Evolutionary conservation across 2,113 vertebrate genomes (phyloP), one percentile per base, ranked within the genome.

Genomic region (Sinocyclocheilus anophthalmus): DNA sequence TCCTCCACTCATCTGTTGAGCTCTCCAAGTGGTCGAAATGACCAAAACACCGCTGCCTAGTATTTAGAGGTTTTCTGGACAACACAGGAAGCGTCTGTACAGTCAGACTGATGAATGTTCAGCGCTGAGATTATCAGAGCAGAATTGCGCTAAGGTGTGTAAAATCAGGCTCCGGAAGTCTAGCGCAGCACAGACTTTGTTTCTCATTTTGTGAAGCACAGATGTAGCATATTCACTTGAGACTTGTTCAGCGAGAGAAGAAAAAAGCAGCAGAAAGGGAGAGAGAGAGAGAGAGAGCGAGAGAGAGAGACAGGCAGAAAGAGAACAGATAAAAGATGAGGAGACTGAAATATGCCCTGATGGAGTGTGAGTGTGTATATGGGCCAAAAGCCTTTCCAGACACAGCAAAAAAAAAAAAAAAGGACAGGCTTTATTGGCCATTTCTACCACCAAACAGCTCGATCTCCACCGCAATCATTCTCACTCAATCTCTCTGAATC

Each of bases 191-290:
- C 48, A 45, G 22, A 45, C 76, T 80, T 86, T 48, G 24, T 84
- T 84, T 45, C 37, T 50, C 69, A 75, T 88, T 84, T 87, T 20
- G 76, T 69, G 48, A 76, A 81, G 81, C 70, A 84, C 82, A 84
- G 59, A 76, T 87, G 85, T 85, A 84, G 59, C 37, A 50, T 81
- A 39, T 81, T 70, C 85, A 88, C 70, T 79, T 37, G 57, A 81
- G 75, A 76, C 59, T 76, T 45, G 22, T 57, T 67, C 48, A 69
- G 81, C 48, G 77, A 81, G 39, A 30, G 77, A 48, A 76, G 50
- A 50, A 70, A 39, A 69, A 69, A 33, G 63, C 24, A 30, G 63
- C 24, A 26, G 24, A 65, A 26, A 65, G 61, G 5, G 65, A 14
- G 65, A 42, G 50, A 57, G 30, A 79, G 45, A 45, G 22, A 80